Base-by-base conservation (phyloP, 2,888 invertebrate species). In the Oligia fasciuncula region DNA sequence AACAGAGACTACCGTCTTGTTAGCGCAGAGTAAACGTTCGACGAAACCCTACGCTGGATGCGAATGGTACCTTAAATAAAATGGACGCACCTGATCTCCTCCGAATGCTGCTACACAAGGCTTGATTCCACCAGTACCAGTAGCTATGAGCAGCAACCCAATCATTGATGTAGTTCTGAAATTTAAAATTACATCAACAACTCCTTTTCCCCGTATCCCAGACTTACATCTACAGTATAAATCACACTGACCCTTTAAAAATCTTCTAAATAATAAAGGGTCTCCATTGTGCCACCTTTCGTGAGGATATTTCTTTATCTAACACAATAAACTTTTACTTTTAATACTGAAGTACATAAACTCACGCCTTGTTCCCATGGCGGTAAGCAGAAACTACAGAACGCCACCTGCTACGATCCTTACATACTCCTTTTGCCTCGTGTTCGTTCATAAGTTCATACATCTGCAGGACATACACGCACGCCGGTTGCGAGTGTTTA, bases 31-130 rank as follows among this genome's bases (percentile, higher is more conserved):
- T 49, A 14, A 76, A 77, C 23, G 17, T 13, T 51, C 17, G 35
- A 65, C 0, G 4, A 66, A 57, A 2, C 14, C 23, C 6, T 74
- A 29, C 23, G 4, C 43, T 19, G 35, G 19, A 23, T 2, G 3
- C 17, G 4, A 35, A 19, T 0, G 3, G 17, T 40, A 13, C 0
- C n/a, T 13, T 23, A 40, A 11, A 23, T 57, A 46, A 40, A 46
- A 29, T 43, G 8, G 4, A 49, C 76, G 19, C 14, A 96, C 96
- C 96, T 98, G 98, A 92, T 99, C 99, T 6, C 98, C 99, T 5
- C 98, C 99, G 92, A 99, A 99, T 0, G 98, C 98, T 14, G 98
- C 98, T 0, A 99, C 98, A 91, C 98, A 99, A 0, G 99, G 98
- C 91, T 99, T 99, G 85, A 99, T 98, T 0, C 98, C 98, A 14